Percentiles rank a stretch among this genome's conserved stretches.
Conservation (phyloP, 2,113 vertebrate species). For the Sinosuthora webbiana region DNA sequence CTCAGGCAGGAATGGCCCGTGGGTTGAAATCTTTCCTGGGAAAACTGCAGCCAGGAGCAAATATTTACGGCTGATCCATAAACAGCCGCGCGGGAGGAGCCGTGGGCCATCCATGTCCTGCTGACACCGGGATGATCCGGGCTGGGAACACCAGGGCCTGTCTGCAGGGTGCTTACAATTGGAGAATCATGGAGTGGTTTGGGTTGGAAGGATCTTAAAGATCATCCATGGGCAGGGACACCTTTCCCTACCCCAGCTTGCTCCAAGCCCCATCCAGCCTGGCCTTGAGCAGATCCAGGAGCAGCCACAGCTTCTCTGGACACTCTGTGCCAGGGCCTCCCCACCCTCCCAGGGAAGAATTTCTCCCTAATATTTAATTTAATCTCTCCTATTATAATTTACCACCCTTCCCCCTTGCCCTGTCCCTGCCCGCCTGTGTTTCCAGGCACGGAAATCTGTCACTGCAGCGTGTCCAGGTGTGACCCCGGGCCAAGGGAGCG, state of each 20-base stretch:
- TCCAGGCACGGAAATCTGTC: rapidly evolving
- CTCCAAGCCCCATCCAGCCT: neutral
- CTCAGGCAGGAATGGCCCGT: rapidly evolving
- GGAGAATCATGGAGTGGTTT: rapidly evolving
- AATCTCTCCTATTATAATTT: neutral
- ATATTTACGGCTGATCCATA: constrained; percentile 22
- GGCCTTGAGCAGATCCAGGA: neutral
- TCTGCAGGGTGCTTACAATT: neutral
- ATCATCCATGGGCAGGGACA: neutral
- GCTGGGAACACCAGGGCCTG: neutral
- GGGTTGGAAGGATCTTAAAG: neutral
- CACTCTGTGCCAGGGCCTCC: neutral
- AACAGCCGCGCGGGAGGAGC: neutral
- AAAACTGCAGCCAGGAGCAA: neutral
- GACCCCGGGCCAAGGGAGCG: rapidly evolving
- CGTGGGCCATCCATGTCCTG: rapidly evolving
- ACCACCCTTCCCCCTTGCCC: no score
- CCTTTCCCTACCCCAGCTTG: rapidly evolving
- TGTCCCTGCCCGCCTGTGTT: neutral
- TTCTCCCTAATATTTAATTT: neutral
- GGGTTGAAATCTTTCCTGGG: neutral
- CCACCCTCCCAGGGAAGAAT: neutral
- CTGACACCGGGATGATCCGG: neutral
- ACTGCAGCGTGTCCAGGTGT: neutral
- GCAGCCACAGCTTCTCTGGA: neutral